Evolutionary conservation across 1,140 invertebrate species (phyloP), one percentile per base, ranked within the genome.

Genomic region (Meloidogyne floridensis): DNA sequence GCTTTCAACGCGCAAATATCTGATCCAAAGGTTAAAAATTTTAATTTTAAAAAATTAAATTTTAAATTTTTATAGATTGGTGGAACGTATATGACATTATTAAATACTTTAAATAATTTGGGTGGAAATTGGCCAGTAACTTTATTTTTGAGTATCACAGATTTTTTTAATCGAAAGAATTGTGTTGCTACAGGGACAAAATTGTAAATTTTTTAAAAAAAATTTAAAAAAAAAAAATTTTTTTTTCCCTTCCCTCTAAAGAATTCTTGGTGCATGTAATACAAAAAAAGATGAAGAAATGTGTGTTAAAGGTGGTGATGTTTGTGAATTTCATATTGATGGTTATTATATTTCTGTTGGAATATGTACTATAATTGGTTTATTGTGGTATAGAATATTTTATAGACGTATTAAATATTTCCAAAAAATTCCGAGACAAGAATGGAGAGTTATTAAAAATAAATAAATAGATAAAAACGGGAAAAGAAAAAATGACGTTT

Each of bases 81-180:
- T 20, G 98, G 97, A 42, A 99, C 97, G 0, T 99, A 99, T 90
- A 99, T 99, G 98, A 99, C 98, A 1, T 92, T 99, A 71, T 92
- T 99, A 2, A 99, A 99, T 89, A 99, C 98, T 0, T 91, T 99
- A 9, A 93, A 93, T 53, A 99, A 99, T 92, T 92, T 99, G 51
- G 98, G 97, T 47, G 95, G 95, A 10, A 98, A 97, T 89, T 98
- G 97, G 97, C 96, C 97, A 1, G 93, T 94, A 74, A 98, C 97
- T 0, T 91, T 97, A 9, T 93, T 95, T 0, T 92, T 99, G 6
- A 97, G 95, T 93, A 92, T 96, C 74, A 95, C 98, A 8, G 96
- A 98, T 71, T 87, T 83, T 75, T 89, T 89, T 71, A 89, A 89
- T 13, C 84, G 82, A 13, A 89, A 89, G 77, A 87, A 90, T 80